phyloP scores from a whole-genome alignment of 37 sponge, comb jelly and placozoan genomes.

The Mnemiopsis leidyi region DNA sequence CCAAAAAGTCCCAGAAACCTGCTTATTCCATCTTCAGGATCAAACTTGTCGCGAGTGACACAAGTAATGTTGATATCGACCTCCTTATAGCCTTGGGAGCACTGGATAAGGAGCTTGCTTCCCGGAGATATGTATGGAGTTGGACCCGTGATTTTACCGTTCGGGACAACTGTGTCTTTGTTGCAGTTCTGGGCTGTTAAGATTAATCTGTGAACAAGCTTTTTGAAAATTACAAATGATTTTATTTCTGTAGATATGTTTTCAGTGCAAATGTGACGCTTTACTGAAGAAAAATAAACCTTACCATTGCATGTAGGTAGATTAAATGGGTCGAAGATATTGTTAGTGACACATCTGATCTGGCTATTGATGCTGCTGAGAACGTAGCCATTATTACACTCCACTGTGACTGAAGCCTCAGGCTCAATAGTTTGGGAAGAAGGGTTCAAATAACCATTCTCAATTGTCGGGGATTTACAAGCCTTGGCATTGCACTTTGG shows the following conservation, averaged over 20 bases:
- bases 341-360: conserved; percentile 5
- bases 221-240: no score
- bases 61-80: background rate
- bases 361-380: background rate
- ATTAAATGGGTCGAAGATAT: background rate
- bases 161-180: background rate
- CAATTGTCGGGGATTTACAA: background rate
- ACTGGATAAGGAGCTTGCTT: conserved; percentile 17
- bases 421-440: background rate
- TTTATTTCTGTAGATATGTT: no score
- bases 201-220: no score
- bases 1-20: no score
- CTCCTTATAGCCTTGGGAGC: conserved; percentile 26
- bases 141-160: conserved; percentile 27
- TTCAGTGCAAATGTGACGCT: background rate
- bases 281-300: no score
- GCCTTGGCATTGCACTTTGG: background rate
- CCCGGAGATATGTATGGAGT: conserved; percentile 37
- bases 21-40: background rate
- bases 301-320: conserved; percentile 20
- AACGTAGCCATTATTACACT: background rate
- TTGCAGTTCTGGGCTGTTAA: conserved; percentile 1
- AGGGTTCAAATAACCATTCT: background rate
- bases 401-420: background rate
- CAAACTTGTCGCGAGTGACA: background rate